Conservation (phyloP, 2,113 vertebrate species). For the Cisticola juncidis region DNA sequence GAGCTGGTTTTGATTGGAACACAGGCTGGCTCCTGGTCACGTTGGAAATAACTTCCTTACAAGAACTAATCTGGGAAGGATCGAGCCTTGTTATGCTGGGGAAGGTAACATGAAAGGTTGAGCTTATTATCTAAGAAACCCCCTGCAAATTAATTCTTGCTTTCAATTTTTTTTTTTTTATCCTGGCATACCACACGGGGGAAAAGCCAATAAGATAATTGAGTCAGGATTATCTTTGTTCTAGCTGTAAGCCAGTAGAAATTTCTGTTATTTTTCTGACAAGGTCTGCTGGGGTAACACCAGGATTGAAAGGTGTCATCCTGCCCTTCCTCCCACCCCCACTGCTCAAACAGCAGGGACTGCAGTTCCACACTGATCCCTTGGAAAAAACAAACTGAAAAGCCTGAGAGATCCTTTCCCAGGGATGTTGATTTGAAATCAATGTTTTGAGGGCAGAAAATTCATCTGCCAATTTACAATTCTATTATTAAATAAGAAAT, state of each 20-base stretch:
- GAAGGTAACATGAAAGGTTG: neutral
- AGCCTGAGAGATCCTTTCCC: neutral
- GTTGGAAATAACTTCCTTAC: neutral
- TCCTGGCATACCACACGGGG: neutral
- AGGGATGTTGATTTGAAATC: neutral
- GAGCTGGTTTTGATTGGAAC: neutral
- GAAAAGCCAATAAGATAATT: neutral
- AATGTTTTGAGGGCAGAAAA: neutral
- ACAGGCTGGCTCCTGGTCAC: neutral
- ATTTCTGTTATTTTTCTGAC: neutral
- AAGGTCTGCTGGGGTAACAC: neutral
- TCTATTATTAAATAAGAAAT: neutral
- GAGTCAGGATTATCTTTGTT: conserved; percentile 27
- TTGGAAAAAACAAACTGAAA: neutral
- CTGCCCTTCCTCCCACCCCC: neutral
- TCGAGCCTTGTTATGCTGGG: neutral
- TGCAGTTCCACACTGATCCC: neutral
- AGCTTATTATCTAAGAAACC: neutral
- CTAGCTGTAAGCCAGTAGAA: neutral
- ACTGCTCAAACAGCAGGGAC: neutral
- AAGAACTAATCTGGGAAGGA: neutral
- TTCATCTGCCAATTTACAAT: neutral
- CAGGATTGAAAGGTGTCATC: neutral
- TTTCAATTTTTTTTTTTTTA: neutral
- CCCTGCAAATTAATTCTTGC: neutral